Percentiles rank a stretch among this genome's conserved stretches.
Evolutionary conservation across 2,888 invertebrate species (phyloP).

Genomic region (Adineta ricciae): DNA sequence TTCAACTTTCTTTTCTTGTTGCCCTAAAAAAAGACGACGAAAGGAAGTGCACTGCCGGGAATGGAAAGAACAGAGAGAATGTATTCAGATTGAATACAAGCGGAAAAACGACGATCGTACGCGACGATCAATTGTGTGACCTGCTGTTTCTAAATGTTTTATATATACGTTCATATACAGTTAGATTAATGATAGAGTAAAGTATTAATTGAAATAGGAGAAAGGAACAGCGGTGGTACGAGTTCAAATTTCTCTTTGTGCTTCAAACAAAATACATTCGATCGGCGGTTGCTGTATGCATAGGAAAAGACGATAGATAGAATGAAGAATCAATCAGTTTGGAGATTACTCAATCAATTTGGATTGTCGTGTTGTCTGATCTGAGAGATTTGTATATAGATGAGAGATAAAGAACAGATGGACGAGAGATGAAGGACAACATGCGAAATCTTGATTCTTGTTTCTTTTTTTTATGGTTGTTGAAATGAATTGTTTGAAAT

Average conservation of each 20-base stretch:
- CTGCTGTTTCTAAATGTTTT: conserved; percentile 9
- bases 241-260: neutral
- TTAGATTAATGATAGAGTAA: conserved; percentile 4
- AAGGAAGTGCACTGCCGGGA: neutral
- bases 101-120: neutral
- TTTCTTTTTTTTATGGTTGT: neutral
- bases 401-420: neutral
- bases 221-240: neutral
- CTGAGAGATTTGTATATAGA: neutral
- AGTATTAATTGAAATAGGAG: conserved; percentile 9
- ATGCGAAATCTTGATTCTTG: neutral
- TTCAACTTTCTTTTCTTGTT: neutral
- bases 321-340: neutral
- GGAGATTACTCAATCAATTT: neutral
- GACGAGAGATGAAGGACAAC: neutral
- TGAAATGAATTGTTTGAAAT: neutral
- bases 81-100: neutral
- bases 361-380: neutral
- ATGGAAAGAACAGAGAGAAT: neutral
- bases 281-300: neutral
- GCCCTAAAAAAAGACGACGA: neutral
- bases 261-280: neutral
- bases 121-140: neutral
- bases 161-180: neutral
- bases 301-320: neutral